Conservation (phyloP, 2,797 vertebrate genomes). For the Siniperca scherzeri region DNA sequence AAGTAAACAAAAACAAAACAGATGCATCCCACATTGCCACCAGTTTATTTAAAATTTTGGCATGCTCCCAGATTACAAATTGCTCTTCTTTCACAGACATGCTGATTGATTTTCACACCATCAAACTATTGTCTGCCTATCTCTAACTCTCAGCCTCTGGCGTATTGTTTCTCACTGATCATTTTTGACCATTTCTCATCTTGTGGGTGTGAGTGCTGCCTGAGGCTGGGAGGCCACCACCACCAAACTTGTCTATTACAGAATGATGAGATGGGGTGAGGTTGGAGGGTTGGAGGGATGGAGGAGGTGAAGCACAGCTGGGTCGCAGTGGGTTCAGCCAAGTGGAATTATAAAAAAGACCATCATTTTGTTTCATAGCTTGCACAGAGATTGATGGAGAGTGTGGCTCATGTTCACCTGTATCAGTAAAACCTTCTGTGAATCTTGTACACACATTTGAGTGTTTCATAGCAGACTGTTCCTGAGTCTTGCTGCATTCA, state of each 20-base stretch:
- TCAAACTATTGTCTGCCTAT: conserved; percentile 52
- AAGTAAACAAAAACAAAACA: conserved; percentile 2
- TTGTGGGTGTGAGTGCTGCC: conserved; percentile 32
- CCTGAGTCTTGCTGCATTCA: not conserved
- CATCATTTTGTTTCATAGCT: conserved; percentile 25
- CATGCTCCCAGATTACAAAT: conserved; percentile 57
- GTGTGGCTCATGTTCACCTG: conserved; percentile 11
- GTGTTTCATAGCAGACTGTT: not conserved
- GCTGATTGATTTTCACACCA: conserved; percentile 56
- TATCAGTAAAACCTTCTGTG: not conserved
- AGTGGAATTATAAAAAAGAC: conserved; percentile 28
- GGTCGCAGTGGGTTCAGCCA: conserved; percentile 32
- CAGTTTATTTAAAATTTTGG: conserved; percentile 43
- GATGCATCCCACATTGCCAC: not conserved
- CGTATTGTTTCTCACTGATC: conserved; percentile 56
- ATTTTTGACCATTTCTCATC: conserved; percentile 61
- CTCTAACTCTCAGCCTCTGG: conserved; percentile 49
- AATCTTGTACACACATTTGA: not conserved
- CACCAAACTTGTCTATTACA: conserved; percentile 36
- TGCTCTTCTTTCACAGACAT: conserved; percentile 42
- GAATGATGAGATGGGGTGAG: conserved; percentile 48
- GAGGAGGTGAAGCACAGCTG: conserved; percentile 45
- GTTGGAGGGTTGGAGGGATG: not conserved
- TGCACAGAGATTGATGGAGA: conserved; percentile 16
- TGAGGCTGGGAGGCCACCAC: conserved; percentile 19